Percentiles rank a stretch among this genome's conserved stretches.
Conservation (phyloP, 2,113 vertebrate genomes). For the Pseudopipra pipra region DNA sequence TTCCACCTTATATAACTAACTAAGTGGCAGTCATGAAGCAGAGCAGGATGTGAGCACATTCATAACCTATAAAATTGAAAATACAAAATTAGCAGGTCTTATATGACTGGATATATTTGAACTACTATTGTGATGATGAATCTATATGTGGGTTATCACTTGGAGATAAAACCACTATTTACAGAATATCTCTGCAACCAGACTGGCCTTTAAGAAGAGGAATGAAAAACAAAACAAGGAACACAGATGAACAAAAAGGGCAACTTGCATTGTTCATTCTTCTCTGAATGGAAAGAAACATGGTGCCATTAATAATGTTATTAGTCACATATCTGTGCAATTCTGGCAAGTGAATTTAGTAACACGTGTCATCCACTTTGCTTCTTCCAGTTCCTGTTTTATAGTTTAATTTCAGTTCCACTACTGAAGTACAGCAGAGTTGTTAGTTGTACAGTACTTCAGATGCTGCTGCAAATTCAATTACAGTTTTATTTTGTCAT, state of each 20-base stretch:
- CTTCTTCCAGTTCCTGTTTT: slow-evolving; percentile 32
- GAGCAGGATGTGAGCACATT: neutral
- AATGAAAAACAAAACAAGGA: neutral
- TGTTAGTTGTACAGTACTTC: slow-evolving; percentile 42
- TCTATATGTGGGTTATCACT: neutral
- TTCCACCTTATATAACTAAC: slow-evolving; percentile 10
- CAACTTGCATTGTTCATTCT: neutral
- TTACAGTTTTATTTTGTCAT: slow-evolving; percentile 61
- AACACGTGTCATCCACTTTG: neutral
- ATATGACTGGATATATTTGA: neutral
- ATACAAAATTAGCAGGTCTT: neutral
- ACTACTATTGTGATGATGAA: neutral
- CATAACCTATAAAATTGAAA: neutral
- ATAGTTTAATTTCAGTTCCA: slow-evolving; percentile 14
- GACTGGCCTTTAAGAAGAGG: neutral
- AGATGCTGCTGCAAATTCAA: slow-evolving; percentile 58
- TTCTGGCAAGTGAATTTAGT: slow-evolving; percentile 1
- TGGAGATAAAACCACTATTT: neutral
- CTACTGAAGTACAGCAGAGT: slow-evolving; percentile 15
- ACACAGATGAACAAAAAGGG: neutral
- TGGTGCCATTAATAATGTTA: neutral
- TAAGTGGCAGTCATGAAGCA: neutral
- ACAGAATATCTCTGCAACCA: neutral
- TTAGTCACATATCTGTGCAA: neutral
- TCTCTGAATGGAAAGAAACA: neutral